Conservation (phyloP, 1,140 invertebrate genomes). For the Drosophila triauraria region DNA sequence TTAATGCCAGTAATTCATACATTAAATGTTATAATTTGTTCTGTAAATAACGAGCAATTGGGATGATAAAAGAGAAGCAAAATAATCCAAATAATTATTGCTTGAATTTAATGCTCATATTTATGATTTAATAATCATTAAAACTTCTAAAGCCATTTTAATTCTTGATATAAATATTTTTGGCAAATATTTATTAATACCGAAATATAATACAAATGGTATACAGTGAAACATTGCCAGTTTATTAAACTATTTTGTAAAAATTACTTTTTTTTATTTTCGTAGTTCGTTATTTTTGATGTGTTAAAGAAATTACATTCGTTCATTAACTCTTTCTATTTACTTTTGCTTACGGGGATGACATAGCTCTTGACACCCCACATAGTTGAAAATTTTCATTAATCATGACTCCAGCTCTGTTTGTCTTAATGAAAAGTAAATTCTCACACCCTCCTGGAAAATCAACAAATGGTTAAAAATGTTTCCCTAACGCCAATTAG, state of each 20-base stretch:
- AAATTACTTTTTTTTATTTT: too few relatives aligned
- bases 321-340: not conserved
- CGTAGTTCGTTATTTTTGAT: too few relatives aligned
- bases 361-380: not conserved
- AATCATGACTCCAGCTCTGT: not conserved
- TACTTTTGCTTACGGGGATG: not conserved
- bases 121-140: not conserved
- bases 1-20: constrained; percentile 58
- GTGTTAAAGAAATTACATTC: not conserved
- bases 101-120: not conserved
- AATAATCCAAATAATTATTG: not conserved
- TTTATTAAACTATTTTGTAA: not conserved
- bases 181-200: too few relatives aligned
- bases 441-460: constrained; percentile 41
- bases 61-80: too few relatives aligned
- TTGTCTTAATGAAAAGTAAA: constrained; percentile 10
- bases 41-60: constrained; percentile 21
- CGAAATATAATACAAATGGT: too few relatives aligned
- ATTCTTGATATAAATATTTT: too few relatives aligned
- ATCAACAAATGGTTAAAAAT: constrained; percentile 39
- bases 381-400: not conserved
- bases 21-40: constrained; percentile 44
- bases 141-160: too few relatives aligned
- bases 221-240: not conserved
- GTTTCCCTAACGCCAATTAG: constrained; percentile 68